A percentile compares a stretch with the other conserved stretches of the same genome.
These are phyloP conservation scores for Sylvicola fuscatus DNA, from an alignment of 2,888 invertebrate genomes.

Conservation along the genomic window DNA sequence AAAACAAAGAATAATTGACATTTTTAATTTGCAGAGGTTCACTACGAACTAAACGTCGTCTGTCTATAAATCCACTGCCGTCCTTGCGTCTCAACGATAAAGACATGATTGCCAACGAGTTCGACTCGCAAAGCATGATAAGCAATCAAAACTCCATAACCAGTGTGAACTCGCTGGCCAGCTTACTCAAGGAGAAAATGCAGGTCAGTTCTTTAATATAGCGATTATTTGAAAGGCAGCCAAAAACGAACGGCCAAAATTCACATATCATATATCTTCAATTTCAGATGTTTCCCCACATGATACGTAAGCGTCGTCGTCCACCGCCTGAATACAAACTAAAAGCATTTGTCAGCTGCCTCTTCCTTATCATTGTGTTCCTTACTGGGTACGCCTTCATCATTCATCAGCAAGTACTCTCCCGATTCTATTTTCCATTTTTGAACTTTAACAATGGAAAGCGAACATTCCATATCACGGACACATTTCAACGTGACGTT, in stretches of 20 bases:
- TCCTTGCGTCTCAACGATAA: slow-evolving; percentile 30
- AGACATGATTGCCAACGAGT: slow-evolving; percentile 32
- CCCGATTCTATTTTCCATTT: slow-evolving; percentile 62
- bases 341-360: slow-evolving; percentile 55
- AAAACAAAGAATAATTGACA: neutral
- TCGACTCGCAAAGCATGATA: slow-evolving; percentile 23
- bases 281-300: slow-evolving; percentile 47
- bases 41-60: slow-evolving; percentile 38
- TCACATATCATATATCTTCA: slow-evolving; percentile 11
- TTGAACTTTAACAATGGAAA: slow-evolving; percentile 67
- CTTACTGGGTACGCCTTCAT: slow-evolving; percentile 65
- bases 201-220: no score
- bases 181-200: slow-evolving; percentile 61
- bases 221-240: no score
- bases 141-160: slow-evolving; percentile 47
- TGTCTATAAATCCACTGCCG: slow-evolving; percentile 38
- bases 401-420: slow-evolving; percentile 60
- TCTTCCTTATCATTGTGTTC: slow-evolving; percentile 63
- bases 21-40: slow-evolving; percentile 31
- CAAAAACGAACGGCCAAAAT: neutral
- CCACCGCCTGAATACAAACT: slow-evolving; percentile 56
- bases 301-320: slow-evolving; percentile 32
- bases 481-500: slow-evolving; percentile 47
- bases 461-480: slow-evolving; percentile 49
- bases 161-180: slow-evolving; percentile 67